These are phyloP conservation scores for Agapetus fuscipes DNA, from an alignment of 2,888 invertebrate species.

Conservation along the genomic window DNA sequence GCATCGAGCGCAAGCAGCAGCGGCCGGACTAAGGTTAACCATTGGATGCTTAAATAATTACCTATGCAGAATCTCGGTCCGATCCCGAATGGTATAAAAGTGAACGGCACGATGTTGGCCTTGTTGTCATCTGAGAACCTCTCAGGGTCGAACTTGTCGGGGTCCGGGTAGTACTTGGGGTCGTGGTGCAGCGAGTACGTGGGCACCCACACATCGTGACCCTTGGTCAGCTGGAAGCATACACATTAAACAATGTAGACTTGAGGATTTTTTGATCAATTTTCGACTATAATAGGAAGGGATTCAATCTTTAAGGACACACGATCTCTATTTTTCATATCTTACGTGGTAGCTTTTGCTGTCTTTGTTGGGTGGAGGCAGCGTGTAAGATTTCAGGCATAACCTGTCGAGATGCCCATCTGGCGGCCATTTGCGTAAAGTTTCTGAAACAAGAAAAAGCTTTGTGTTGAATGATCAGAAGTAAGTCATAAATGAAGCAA, in stretches of 20 bases:
- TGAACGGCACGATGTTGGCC: constrained; percentile 14
- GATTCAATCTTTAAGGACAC: too few species aligned
- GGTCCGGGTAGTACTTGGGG: constrained; percentile 26
- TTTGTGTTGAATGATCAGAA: too few species aligned
- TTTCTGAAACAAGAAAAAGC: constrained; percentile 24
- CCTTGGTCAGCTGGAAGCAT: constrained; percentile 18
- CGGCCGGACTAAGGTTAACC: not conserved
- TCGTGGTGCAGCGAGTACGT: constrained; percentile 29
- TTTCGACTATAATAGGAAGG: too few species aligned
- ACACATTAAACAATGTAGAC: not conserved
- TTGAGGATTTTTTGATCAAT: not conserved
- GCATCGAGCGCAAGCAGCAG: too few species aligned
- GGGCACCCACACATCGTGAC: constrained; percentile 23
- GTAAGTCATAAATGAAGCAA: too few species aligned
- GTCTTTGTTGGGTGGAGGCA: constrained; percentile 16
- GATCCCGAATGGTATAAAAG: constrained; percentile 20
- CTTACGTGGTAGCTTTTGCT: constrained; percentile 14
- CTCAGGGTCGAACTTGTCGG: constrained; percentile 35
- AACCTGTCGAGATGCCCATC: constrained; percentile 26
- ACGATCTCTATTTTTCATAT: too few species aligned
- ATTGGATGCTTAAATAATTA: constrained; percentile 5
- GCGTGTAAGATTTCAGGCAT: constrained; percentile 26
- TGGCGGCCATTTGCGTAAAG: constrained; percentile 27
- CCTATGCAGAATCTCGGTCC: constrained; percentile 22
- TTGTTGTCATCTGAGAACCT: constrained; percentile 37